These are phyloP conservation scores for Girardinus metallicus DNA, from an alignment of 2,797 vertebrate genomes.

Conservation along the genomic window DNA sequence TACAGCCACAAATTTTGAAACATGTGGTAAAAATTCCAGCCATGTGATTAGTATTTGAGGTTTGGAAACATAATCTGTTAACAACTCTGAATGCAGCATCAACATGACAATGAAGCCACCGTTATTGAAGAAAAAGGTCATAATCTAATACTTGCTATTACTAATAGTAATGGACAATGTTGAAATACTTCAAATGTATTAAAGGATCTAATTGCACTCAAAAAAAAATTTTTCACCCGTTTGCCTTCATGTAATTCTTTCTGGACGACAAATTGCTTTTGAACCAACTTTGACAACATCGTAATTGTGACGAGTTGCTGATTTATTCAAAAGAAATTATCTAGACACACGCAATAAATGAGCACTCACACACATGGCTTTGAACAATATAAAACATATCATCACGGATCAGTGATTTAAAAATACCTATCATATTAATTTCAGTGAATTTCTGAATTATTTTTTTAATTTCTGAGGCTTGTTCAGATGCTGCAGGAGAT, in stretches of 20 bases:
- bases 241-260: background rate
- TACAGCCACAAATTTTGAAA: background rate
- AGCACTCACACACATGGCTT: background rate
- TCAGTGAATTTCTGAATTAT: background rate
- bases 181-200: background rate
- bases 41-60: background rate
- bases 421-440: background rate
- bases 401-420: background rate
- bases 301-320: background rate
- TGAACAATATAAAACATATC: background rate
- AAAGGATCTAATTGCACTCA: background rate
- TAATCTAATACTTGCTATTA: background rate
- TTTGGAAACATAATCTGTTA: background rate
- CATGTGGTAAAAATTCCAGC: background rate
- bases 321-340: background rate
- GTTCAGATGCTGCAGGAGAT: too few relatives aligned
- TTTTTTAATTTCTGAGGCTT: too few relatives aligned
- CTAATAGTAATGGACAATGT: background rate
- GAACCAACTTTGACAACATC: background rate
- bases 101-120: background rate
- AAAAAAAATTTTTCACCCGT: background rate
- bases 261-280: background rate
- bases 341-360: background rate
- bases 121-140: background rate
- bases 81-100: background rate